These are phyloP conservation scores for Gryllus longicercus DNA, from an alignment of 2,888 invertebrate species.

Conservation along the genomic window DNA sequence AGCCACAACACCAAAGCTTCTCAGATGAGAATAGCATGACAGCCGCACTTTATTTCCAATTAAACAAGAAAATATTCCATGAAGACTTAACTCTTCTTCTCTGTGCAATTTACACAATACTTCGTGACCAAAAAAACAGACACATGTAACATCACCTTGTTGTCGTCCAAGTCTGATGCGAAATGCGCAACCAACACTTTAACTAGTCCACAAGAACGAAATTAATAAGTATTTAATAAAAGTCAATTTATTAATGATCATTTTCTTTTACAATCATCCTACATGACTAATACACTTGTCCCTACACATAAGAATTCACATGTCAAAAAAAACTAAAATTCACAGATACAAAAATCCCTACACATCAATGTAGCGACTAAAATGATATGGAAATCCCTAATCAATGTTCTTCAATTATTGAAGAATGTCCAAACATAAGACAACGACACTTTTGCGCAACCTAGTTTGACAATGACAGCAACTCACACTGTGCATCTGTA, in stretches of 20 bases:
- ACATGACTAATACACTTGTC: slow-evolving; percentile 11
- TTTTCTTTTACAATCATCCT: not conserved
- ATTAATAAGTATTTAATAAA: not conserved
- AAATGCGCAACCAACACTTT: not conserved
- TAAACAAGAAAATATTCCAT: not conserved
- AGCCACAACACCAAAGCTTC: not conserved
- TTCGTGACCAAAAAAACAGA: not conserved
- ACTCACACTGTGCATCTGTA: not conserved
- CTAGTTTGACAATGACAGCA: slow-evolving; percentile 6
- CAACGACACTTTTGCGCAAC: slow-evolving; percentile 9
- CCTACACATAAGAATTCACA: not conserved
- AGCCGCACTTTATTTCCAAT: slow-evolving; percentile 17
- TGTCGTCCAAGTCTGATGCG: not conserved
- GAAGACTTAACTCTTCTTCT: not conserved
- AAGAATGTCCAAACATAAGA: slow-evolving; percentile 17
- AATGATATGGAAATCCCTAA: not conserved
- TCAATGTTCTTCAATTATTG: slow-evolving; percentile 10
- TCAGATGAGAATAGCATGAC: slow-evolving; percentile 2
- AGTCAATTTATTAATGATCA: slow-evolving; percentile 11
- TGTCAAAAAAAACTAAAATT: slow-evolving; percentile 17
- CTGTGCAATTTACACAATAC: not conserved
- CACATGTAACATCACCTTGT: not conserved
- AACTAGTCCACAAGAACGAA: not conserved
- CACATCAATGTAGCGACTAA: slow-evolving; percentile 8
- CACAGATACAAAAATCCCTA: slow-evolving; percentile 17